Evolutionary conservation across 2,113 vertebrate genomes (phyloP), one percentile per base, ranked within the genome.

Genomic region (Lonchura striata): DNA sequence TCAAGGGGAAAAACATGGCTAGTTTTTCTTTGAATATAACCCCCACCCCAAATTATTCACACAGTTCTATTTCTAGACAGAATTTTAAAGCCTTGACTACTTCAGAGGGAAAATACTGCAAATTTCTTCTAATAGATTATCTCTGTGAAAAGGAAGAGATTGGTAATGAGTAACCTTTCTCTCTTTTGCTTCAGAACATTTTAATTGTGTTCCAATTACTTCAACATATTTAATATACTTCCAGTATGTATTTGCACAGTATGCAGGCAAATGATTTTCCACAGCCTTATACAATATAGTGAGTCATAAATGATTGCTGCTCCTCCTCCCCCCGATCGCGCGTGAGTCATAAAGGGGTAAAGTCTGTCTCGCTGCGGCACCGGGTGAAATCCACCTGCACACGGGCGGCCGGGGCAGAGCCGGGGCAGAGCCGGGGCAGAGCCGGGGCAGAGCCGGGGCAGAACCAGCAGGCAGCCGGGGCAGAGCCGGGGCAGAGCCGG

Each of bases 141-240:
- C 79, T 93, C 60, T 70, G 42, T 79, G 80, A 90, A 92, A 88
- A 65, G 56, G 79, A 94, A 95, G 88, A 92, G 65, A 79, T 76
- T 78, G 65, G 63, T 92, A 94, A 95, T 94, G 72, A 95, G 68
- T 92, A 97, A 96, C 90, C 75, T 95, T 97, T 93, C 75, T 79
- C 69, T 95, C 87, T 96, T 93, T 95, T 97, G 95, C 94, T 94
- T 97, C 83, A 95, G 96, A 96, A 96, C 92, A 96, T 96, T 95
- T 96, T 96, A 97, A 96, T 96, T 97, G 94, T 94, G 85, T 96
- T 96, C 95, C 94, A 90, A 82, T 96, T 97, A 82, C 96, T 97
- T 87, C 80, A 96, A 86, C 92, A 94, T 97, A 94, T 97, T 96
- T 97, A 93, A 94, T 94, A 88, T 22, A 95, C 76, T 97, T 96